Base-by-base conservation (phyloP, 2,797 vertebrate genomes). In the Remorina albescens region DNA sequence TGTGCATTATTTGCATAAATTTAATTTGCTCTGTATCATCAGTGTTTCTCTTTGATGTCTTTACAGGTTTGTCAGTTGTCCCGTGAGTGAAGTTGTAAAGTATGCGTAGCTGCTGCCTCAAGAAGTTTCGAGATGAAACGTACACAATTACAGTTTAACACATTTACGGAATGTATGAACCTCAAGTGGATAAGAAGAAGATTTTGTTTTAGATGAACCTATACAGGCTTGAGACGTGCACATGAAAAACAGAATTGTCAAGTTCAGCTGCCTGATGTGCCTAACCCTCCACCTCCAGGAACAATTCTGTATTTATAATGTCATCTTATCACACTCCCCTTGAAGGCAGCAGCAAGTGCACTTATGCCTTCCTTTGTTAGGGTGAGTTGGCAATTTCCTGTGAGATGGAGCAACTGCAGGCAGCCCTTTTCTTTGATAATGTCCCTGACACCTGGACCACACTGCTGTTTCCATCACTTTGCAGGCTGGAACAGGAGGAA, bases 281-380 rank as follows among this genome's bases (percentile, higher is more conserved):
- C 94, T 92, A 76, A 84, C 85, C 91, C 88, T 89, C 93, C 92
- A 89, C 89, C 93, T 89, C 91, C 92, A 84, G 84, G 90, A 92
- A 80, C 91, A 94, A 92, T 93, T 92, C 90, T 90, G 87, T 93
- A 95, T 97, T 98, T 96, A 96, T 97, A 96, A 94, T 95, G 93
- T 97, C 96, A 97, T 96, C 95, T 97, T 97, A 97, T 97, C 96
- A 96, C 94, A 92, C 94, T 93, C 92, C 93, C 95, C 95, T 96
- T 95, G 91, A 95, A 95, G 96, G 95, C 93, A 82, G 89, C 95
- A 95, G 96, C 95, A 95, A 96, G 95, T 96, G 95, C 96, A 95
- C 95, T 98, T 96, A 96, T 96, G 95, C 96, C 96, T 97, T 95
- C 95, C 95, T 97, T 98, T 98, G 96, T 99, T 97, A 97, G 96